Evolutionary conservation across 2,888 invertebrate genomes (phyloP).

Genomic region (Thera britannica): DNA sequence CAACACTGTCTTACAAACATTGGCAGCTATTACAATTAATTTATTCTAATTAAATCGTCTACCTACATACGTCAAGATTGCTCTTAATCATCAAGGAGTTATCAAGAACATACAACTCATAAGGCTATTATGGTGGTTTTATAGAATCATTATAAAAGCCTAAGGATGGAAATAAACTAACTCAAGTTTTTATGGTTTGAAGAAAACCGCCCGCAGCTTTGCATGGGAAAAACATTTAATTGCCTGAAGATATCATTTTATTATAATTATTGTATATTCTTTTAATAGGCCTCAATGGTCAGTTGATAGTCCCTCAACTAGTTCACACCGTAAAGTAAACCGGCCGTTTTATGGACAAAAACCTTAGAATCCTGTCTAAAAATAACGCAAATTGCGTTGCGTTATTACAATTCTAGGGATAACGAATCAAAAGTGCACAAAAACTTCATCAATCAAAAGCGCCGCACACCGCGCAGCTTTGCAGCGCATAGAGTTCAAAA

Average conservation of each 20-base stretch:
- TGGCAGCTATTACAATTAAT: conserved; percentile 3
- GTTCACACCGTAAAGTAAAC: neutral
- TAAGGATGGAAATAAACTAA: conserved; percentile 21
- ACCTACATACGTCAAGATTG: conserved; percentile 20
- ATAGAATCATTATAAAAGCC: conserved; percentile 6
- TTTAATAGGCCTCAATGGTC: too few relatives aligned
- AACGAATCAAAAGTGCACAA: conserved; percentile 13
- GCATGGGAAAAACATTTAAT: neutral
- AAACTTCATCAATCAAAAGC: conserved; percentile 16
- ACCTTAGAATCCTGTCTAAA: conserved; percentile 2
- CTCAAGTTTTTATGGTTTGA: conserved; percentile 21
- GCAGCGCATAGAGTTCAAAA: conserved; percentile 33
- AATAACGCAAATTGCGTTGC: neutral
- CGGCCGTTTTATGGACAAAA: neutral
- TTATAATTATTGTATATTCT: neutral
- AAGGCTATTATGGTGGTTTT: conserved; percentile 9
- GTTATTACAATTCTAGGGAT: neutral
- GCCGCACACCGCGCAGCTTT: conserved; percentile 1
- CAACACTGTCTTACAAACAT: conserved; percentile 9
- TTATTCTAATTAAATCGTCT: neutral
- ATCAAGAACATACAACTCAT: conserved; percentile 9
- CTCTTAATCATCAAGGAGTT: conserved; percentile 12
- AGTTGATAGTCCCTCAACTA: neutral
- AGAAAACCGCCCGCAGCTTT: conserved; percentile 12
- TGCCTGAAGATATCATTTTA: neutral